Percentiles rank a stretch among this genome's conserved stretches.
These are phyloP conservation scores for Apamea epomidion DNA, from an alignment of 2,888 invertebrate genomes.

Conservation along the genomic window DNA sequence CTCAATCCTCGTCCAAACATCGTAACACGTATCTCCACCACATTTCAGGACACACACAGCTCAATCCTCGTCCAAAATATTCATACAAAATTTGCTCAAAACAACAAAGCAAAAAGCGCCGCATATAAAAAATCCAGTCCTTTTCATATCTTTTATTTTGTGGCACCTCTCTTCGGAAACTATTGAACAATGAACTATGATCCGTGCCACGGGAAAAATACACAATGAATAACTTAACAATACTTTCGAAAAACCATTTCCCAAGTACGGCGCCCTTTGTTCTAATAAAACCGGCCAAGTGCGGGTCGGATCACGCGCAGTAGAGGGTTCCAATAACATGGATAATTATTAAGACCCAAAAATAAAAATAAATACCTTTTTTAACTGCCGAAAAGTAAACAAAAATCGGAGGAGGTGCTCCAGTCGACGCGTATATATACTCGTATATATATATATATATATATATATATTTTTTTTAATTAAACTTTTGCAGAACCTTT, in stretches of 20 bases:
- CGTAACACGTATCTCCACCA: background rate
- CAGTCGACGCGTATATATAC: no score
- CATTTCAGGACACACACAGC: background rate
- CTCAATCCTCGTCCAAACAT: background rate
- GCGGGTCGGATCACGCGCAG: background rate
- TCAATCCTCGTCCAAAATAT: background rate
- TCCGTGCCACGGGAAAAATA: conserved; percentile 72
- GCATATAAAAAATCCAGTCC: background rate
- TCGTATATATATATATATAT: no score
- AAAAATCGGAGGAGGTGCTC: no score
- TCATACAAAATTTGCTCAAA: background rate
- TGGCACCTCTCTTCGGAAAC: conserved; percentile 26
- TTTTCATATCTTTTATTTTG: conserved; percentile 13
- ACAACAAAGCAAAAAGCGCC: background rate
- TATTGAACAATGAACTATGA: conserved; percentile 61
- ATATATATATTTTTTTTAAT: no score
- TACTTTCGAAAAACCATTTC: conserved; percentile 79
- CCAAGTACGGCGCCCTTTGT: conserved; percentile 81
- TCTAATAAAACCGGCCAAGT: conserved; percentile 68
- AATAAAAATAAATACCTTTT: no score
- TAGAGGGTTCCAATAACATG: background rate
- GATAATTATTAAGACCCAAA: background rate
- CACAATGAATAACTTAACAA: conserved; percentile 77
- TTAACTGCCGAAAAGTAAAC: no score
- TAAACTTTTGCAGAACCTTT: background rate